These are phyloP conservation scores for Anolis sagrei DNA, from an alignment of 2,113 vertebrate genomes.

Conservation along the genomic window DNA sequence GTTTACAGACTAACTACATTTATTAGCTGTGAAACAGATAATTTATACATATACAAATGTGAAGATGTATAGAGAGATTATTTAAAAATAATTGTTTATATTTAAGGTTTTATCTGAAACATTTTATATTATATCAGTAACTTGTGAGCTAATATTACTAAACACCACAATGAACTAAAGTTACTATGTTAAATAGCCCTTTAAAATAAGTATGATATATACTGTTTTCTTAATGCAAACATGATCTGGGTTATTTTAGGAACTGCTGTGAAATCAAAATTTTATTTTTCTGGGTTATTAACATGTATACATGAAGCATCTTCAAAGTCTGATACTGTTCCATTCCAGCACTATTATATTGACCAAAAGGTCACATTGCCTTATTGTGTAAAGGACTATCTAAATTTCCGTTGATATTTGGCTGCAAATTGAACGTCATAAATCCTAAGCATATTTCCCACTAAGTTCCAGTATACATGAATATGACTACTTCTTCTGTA, in stretches of 20 bases:
- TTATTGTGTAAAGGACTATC: slow-evolving; percentile 61
- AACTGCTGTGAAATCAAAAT: slow-evolving; percentile 51
- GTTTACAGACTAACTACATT: slow-evolving; percentile 77
- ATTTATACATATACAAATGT: slow-evolving; percentile 64
- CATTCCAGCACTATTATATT: slow-evolving; percentile 43
- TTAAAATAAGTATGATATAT: slow-evolving; percentile 54
- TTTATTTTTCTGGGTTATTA: slow-evolving; percentile 60
- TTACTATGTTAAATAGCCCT: slow-evolving; percentile 59
- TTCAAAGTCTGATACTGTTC: slow-evolving; percentile 44
- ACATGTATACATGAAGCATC: slow-evolving; percentile 34
- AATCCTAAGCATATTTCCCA: background rate
- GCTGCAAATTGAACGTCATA: background rate
- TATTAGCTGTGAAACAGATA: slow-evolving; percentile 62
- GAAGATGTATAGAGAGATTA: slow-evolving; percentile 59
- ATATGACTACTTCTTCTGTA: too few relatives aligned
- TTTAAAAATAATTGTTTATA: slow-evolving; percentile 63
- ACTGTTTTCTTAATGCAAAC: slow-evolving; percentile 54
- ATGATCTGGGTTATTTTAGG: slow-evolving; percentile 57
- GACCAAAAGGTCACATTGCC: slow-evolving; percentile 51
- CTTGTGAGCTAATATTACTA: slow-evolving; percentile 48
- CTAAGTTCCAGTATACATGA: background rate
- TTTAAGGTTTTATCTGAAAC: slow-evolving; percentile 51
- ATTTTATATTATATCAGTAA: slow-evolving; percentile 57
- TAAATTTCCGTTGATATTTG: slow-evolving; percentile 23
- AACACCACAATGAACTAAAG: slow-evolving; percentile 49